Base-by-base conservation (phyloP, 2,888 invertebrate genomes). In the Criorhina ranunculi region DNA sequence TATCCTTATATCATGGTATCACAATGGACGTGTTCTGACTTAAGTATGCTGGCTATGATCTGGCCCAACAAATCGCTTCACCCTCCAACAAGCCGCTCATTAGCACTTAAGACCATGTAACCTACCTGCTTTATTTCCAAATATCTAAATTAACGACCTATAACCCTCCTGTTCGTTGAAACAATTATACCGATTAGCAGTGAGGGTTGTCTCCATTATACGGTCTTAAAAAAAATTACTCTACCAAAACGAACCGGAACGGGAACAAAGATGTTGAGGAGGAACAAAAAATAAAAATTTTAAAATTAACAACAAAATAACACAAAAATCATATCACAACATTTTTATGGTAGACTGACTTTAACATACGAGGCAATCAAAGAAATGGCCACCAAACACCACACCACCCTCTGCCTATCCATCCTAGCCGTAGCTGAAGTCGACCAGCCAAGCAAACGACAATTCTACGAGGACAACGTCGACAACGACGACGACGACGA, bases 161-260 rank as follows among this genome's bases (percentile, higher is more conserved):
- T 33, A 59, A 24, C 4, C 24, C 75, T 76, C 57, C 37, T 67
- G 57, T 49, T 67, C 67, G 55, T 42, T 35, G 17, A 57, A 44
- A 66, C 57, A 75, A 67, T 76, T 76, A 76, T 66, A 66, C 17
- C 55, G 42, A 7, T 51, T 11, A 67, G 15, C 46, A 66, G 40
- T 12, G 5, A 15, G 17, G 66, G 49, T 70, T 46, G 42, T 59
- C 76, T 40, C 67, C 66, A 67, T 76, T 76, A 59, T 76, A 67
- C 49, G 24, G 31, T 7, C 76, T 59, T 49, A 49, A 57, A 44
- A 67, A 57, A 59, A 76, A 59, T 51, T 76, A 57, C 76, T 76
- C 66, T 67, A 51, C 76, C 66, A 67, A 76, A 76, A 24, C 76
- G 59, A 76, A 67, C 57, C 76, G 75, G 86, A 88, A 87, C 87